These are phyloP conservation scores for Phallusia fumigata DNA, from an alignment of 23 tunicate species.

Conservation along the genomic window DNA sequence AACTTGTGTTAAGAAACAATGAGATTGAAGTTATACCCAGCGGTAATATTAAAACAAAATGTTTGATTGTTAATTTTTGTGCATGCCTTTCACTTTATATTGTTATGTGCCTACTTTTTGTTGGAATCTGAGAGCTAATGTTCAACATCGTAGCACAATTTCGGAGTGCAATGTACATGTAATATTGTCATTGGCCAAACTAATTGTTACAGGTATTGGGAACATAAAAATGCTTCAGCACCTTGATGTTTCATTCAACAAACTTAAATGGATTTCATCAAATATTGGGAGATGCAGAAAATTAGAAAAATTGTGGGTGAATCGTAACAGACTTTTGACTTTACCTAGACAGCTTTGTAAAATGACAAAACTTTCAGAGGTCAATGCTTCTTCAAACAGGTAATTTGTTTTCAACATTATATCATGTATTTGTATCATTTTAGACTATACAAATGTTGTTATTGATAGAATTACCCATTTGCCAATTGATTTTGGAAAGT, in stretches of 20 bases:
- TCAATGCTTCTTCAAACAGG: background rate
- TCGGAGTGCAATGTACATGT: too few species aligned
- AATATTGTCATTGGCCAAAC: too few species aligned
- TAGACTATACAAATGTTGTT: background rate
- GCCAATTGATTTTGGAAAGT: constrained; percentile 11
- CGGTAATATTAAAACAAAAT: background rate
- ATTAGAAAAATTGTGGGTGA: background rate
- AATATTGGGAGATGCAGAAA: background rate
- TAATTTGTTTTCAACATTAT: background rate
- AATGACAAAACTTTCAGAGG: background rate
- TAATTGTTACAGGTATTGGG: background rate
- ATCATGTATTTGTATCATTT: background rate
- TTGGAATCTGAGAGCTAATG: too few species aligned
- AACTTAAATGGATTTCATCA: background rate
- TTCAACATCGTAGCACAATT: too few species aligned
- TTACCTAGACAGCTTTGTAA: background rate
- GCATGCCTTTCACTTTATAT: too few species aligned
- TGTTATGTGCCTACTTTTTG: too few species aligned
- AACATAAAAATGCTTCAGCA: background rate
- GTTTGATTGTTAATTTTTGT: too few species aligned
- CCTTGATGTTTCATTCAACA: constrained; percentile 9
- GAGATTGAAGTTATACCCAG: background rate
- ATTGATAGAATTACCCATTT: background rate
- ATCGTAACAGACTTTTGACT: background rate
- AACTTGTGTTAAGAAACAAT: constrained; percentile 5